A percentile compares a stretch with the other conserved stretches of the same genome.
These are phyloP conservation scores for Pheosia gnoma DNA, from an alignment of 2,888 invertebrate species.

Conservation along the genomic window DNA sequence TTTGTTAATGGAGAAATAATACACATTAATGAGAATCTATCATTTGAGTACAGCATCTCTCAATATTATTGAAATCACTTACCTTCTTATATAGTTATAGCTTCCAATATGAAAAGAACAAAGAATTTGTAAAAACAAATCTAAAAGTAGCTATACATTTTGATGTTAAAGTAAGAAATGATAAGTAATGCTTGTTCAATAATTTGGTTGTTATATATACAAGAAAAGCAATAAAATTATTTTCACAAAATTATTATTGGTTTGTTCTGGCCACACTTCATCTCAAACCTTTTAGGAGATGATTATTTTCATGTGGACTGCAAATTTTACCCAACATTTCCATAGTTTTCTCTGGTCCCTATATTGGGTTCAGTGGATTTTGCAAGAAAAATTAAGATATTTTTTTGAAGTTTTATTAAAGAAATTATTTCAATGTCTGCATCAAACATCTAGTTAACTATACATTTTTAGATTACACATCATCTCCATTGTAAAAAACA, in stretches of 20 bases:
- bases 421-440: slow-evolving; percentile 46
- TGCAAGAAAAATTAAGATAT: not conserved
- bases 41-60: not conserved
- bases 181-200: slow-evolving; percentile 13
- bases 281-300: not conserved
- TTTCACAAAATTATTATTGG: slow-evolving; percentile 20
- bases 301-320: too few relatives aligned
- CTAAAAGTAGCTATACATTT: not conserved
- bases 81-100: not conserved
- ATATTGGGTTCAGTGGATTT: slow-evolving; percentile 5
- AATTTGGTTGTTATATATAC: slow-evolving; percentile 30
- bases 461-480: slow-evolving; percentile 37
- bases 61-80: not conserved
- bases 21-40: not conserved
- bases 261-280: not conserved
- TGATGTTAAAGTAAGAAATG: not conserved
- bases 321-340: too few relatives aligned
- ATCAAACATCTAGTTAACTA: slow-evolving; percentile 41
- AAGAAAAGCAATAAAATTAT: slow-evolving; percentile 36
- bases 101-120: not conserved
- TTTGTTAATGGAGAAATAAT: slow-evolving; percentile 2
- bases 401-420: slow-evolving; percentile 52
- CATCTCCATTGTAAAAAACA: slow-evolving; percentile 39
- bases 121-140: not conserved
- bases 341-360: too few relatives aligned